Percentiles rank a stretch among this genome's conserved stretches.
These are phyloP conservation scores for Melierax canorus DNA, from an alignment of 2,113 vertebrate genomes.

Conservation along the genomic window DNA sequence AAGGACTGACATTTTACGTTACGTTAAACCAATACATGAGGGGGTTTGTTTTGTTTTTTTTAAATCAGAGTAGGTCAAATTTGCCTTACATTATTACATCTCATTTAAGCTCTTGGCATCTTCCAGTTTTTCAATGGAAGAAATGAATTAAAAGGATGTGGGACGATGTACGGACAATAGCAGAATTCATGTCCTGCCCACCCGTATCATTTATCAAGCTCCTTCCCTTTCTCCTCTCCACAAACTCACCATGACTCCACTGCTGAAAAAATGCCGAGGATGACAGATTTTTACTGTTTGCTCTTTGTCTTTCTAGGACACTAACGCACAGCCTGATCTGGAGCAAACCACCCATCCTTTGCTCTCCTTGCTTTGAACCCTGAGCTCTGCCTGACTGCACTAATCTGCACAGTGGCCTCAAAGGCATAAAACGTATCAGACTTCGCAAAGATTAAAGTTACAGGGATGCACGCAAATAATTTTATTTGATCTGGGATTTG, in stretches of 20 bases:
- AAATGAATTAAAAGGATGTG: not conserved
- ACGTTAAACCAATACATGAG: not conserved
- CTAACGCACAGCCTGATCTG: not conserved
- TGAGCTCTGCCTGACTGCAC: not conserved
- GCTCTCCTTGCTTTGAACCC: slow-evolving; percentile 23
- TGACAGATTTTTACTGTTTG: not conserved
- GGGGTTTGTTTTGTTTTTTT: not conserved
- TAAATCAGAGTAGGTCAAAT: not conserved
- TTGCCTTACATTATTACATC: not conserved
- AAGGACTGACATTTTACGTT: not conserved
- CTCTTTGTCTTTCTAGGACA: slow-evolving; percentile 37
- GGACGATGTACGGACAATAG: not conserved
- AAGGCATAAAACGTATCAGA: slow-evolving; percentile 7
- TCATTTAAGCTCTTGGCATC: not conserved
- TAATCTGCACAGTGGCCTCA: slow-evolving; percentile 1
- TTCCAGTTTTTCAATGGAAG: not conserved
- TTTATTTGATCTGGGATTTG: slow-evolving; percentile 50
- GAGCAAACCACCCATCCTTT: not conserved
- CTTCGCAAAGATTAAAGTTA: slow-evolving; percentile 46
- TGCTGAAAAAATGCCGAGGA: not conserved
- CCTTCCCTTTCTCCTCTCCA: not conserved
- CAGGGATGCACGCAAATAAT: slow-evolving; percentile 38
- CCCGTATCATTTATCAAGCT: not conserved
- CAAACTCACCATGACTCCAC: not conserved
- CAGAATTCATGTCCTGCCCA: not conserved